phyloP scores from a whole-genome alignment of 2,888 invertebrate genomes.

The Volucella inflata region DNA sequence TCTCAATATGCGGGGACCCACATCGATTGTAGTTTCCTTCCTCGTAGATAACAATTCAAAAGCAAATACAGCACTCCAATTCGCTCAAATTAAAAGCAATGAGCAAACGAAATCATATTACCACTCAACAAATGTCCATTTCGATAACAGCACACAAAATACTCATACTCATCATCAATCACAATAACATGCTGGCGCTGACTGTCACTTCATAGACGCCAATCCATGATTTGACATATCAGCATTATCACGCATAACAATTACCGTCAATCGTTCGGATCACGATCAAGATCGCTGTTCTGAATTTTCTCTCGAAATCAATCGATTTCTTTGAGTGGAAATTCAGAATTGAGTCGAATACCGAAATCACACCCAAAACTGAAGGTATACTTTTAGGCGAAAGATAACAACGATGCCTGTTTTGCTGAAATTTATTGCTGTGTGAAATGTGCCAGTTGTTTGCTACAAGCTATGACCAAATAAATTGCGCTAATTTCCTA shows the following conservation, averaged over 20 bases:
- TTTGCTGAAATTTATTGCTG: background rate
- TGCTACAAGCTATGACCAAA: no score
- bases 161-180: conserved; percentile 23
- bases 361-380: background rate
- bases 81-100: conserved; percentile 41
- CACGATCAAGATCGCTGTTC: background rate
- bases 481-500: no score
- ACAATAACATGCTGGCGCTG: conserved; percentile 14
- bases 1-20: background rate
- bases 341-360: background rate
- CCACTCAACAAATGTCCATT: conserved; percentile 11
- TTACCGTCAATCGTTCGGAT: background rate
- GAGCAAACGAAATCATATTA: conserved; percentile 49
- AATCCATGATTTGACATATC: background rate
- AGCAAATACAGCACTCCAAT: conserved; percentile 49
- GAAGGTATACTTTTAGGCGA: conserved; percentile 13
- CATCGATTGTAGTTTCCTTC: conserved; percentile 19
- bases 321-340: background rate
- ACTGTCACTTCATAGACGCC: background rate
- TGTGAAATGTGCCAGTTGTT: background rate
- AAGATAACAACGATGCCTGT: background rate
- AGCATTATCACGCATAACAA: background rate
- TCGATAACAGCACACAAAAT: conserved; percentile 16
- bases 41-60: conserved; percentile 39
- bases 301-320: background rate